Evolutionary conservation across 2,888 invertebrate species (phyloP), one percentile per base, ranked within the genome.

Genomic region (Thymelicus lineola): DNA sequence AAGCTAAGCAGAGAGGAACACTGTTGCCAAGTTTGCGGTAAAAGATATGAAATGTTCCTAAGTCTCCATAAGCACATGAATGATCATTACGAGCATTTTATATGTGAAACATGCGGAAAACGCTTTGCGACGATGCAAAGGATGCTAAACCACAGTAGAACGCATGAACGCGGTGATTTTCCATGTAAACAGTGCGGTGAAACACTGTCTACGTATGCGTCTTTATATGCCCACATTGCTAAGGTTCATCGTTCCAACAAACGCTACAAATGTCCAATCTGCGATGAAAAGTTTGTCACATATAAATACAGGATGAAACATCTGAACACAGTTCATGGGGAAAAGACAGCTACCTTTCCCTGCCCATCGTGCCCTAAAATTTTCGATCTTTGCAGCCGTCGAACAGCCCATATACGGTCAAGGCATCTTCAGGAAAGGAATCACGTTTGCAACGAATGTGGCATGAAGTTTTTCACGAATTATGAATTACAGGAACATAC

Each of bases 401-500:
- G 93, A 7, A 93, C 91, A 0, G 87, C 90, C 0, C 94, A 94
- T 69, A 87, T 93, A 17, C 81, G 88, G 6, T 90, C 87, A 50
- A 90, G 86, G 77, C 95, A 90, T 76, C 80, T 87, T 65, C 94
- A 87, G 79, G 95, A 88, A 76, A 84, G 88, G 71, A 94, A 91
- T 48, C 94, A 94, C 71, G 82, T 93, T 0, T 95, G 95, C 74
- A 80, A 88, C 0, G 85, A 90, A 1, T 95, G 95, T 60, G 89
- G 92, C 0, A 94, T 93, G 86, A 93, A 94, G 76, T 95, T 95
- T 74, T 94, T 94, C 72, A 91, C 93, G 0, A 95, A 94, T 65
- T 94, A 94, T 66, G 94, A 94, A 72, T 81, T 95, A 36, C 94
- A 94, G 46, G 94, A 94, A 71, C 95, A 95, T 79, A 90, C 93